Evolutionary conservation across 2,797 vertebrate genomes (phyloP).

Genomic region (Pteropus rufus): DNA sequence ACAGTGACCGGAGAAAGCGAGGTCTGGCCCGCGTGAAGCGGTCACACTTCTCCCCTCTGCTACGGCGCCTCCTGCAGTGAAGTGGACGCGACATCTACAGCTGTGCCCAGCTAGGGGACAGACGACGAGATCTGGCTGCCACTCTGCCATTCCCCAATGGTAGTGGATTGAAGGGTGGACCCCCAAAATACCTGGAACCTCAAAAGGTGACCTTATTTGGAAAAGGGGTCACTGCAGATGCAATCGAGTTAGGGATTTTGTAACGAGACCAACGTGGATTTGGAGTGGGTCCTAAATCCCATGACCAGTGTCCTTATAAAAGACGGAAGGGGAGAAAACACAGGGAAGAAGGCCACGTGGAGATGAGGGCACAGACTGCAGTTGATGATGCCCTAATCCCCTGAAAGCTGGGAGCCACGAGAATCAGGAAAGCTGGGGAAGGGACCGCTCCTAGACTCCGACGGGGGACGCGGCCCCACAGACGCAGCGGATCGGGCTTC

Average conservation of each 20-base stretch:
- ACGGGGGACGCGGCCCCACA: not conserved
- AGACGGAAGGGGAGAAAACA: not conserved
- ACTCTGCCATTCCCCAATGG: not conserved
- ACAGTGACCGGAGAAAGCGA: not conserved
- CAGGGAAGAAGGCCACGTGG: not conserved
- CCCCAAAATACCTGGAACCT: not conserved
- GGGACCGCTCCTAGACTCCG: no score
- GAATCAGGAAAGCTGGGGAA: not conserved
- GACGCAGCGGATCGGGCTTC: not conserved
- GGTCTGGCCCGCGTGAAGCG: not conserved
- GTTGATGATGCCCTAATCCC: not conserved
- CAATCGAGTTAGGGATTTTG: not conserved
- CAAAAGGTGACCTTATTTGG: not conserved
- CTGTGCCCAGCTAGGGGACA: accelerated
- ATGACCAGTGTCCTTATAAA: not conserved
- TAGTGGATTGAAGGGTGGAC: not conserved
- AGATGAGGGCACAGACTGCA: no score
- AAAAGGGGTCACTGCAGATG: not conserved
- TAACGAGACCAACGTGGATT: not conserved
- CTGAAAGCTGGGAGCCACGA: not conserved
- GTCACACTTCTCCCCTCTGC: accelerated
- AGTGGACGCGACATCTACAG: accelerated
- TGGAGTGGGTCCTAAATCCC: not conserved
- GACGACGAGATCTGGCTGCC: not conserved
- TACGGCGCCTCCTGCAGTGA: no score